Conservation (phyloP, 1,140 invertebrate genomes). For the Gryllus bimaculatus region DNA sequence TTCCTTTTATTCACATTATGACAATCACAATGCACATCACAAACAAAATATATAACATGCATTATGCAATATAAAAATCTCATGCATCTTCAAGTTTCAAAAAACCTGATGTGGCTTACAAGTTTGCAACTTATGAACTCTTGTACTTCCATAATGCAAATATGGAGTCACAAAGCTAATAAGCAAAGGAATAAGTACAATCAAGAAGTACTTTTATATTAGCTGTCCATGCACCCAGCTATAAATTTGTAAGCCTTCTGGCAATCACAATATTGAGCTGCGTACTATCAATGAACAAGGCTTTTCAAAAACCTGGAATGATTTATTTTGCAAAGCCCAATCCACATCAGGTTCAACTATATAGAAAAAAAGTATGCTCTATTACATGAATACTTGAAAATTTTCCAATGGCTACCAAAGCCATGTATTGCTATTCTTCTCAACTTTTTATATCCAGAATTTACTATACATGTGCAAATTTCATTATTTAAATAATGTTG, state of each 20-base stretch:
- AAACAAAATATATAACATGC: constrained; percentile 14
- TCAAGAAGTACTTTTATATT: constrained; percentile 4
- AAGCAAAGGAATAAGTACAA: constrained; percentile 16
- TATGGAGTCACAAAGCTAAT: neutral
- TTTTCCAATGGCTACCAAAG: neutral
- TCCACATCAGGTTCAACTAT: constrained; percentile 1
- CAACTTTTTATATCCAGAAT: neutral
- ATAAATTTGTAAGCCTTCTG: neutral
- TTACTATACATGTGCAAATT: neutral
- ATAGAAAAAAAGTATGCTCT: neutral
- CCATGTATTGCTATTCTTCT: neutral
- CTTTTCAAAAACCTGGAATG: neutral
- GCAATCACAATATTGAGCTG: neutral
- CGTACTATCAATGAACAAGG: neutral
- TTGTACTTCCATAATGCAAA: neutral
- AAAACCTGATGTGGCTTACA: constrained; percentile 3
- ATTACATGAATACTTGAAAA: neutral
- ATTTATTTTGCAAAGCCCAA: neutral
- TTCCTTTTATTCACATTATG: constrained; percentile 7
- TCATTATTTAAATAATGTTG: neutral
- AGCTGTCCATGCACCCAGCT: neutral
- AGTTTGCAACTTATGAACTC: neutral
- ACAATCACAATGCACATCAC: constrained; percentile 17
- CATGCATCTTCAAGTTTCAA: neutral
- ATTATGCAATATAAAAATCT: constrained; percentile 15